Percentiles rank a stretch among this genome's conserved stretches.
Evolutionary conservation across 1,140 invertebrate species (phyloP).

Genomic region (Bursaphelenchus mucronatus): DNA sequence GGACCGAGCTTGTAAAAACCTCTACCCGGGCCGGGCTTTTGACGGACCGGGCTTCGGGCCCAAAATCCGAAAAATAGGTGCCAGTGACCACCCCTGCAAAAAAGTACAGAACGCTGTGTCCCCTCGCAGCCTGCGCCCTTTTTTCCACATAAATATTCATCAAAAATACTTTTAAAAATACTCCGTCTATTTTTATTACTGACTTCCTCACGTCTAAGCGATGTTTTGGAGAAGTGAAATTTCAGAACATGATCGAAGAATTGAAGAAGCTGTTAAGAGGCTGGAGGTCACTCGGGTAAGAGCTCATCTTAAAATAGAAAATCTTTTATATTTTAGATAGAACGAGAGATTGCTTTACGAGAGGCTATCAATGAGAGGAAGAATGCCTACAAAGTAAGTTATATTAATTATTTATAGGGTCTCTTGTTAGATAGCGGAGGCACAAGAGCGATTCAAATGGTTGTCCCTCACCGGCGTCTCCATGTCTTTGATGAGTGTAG

Average conservation of each 20-base stretch:
- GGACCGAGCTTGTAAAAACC: too few species aligned
- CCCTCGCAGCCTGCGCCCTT: background rate
- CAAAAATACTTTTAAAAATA: background rate
- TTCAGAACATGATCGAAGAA: background rate
- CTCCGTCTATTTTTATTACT: background rate
- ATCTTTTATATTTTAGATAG: conserved; percentile 15
- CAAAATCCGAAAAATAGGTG: too few species aligned
- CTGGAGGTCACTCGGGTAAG: conserved; percentile 20
- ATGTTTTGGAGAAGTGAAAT: conserved; percentile 7
- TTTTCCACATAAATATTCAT: background rate
- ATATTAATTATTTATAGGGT: background rate
- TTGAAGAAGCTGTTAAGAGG: conserved; percentile 18
- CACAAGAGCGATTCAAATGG: conserved; percentile 25
- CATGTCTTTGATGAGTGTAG: background rate
- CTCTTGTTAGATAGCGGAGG: conserved; percentile 18
- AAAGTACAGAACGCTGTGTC: background rate
- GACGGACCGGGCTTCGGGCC: too few species aligned
- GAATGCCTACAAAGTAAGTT: conserved; percentile 29
- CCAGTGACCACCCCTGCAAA: background rate
- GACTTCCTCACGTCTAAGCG: background rate
- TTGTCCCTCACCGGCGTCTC: conserved; percentile 9
- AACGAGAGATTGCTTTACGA: conserved; percentile 22
- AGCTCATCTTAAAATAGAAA: conserved; percentile 5
- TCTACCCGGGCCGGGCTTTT: too few species aligned
- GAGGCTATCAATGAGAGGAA: conserved; percentile 25